Conservation (phyloP, 2,113 vertebrate species). For the Procapra przewalskii region DNA sequence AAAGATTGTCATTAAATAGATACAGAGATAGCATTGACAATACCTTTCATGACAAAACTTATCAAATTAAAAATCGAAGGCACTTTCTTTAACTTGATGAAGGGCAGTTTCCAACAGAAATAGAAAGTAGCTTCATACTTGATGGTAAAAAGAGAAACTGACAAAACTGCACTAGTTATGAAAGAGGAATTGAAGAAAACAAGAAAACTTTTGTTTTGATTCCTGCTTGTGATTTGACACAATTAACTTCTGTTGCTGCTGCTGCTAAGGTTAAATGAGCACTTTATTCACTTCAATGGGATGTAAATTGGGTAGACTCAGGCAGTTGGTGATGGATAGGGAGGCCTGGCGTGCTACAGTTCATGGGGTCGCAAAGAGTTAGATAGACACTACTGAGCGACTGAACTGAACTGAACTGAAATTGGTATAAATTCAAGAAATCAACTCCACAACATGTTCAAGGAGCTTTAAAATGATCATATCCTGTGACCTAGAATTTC, state of each 20-base stretch:
- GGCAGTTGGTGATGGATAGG: background rate
- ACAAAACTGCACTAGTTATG: background rate
- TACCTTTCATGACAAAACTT: background rate
- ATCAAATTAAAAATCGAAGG: background rate
- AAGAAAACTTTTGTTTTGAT: background rate
- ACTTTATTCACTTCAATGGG: background rate
- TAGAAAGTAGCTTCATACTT: background rate
- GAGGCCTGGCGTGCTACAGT: background rate
- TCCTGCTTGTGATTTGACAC: background rate
- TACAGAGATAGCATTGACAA: background rate
- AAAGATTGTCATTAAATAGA: background rate
- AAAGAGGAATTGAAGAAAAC: background rate
- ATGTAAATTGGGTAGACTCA: background rate
- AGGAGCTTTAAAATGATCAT: background rate
- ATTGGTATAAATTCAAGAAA: background rate
- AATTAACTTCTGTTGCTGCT: background rate
- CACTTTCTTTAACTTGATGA: background rate
- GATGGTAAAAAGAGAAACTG: background rate
- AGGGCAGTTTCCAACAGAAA: background rate
- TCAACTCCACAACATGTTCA: background rate
- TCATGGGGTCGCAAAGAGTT: background rate
- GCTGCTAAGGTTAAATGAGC: background rate
- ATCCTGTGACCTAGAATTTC: conserved; percentile 30
- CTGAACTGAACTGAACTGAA: background rate
- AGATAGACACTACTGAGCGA: background rate